Conservation (phyloP, 2,113 vertebrate genomes). For the Oenanthe oenanthe region DNA sequence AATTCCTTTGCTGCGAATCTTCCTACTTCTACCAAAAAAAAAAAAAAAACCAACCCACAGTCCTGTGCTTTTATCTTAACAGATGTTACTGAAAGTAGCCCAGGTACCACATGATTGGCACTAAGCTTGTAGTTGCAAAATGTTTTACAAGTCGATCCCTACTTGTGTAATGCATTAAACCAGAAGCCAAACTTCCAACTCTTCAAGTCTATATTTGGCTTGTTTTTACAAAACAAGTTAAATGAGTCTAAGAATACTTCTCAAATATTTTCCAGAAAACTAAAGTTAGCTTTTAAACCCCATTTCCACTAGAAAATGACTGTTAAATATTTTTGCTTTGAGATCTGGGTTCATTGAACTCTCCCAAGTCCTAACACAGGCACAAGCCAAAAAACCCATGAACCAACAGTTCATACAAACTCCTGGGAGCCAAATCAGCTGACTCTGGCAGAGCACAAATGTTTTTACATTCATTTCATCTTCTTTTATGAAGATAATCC, state of each 20-base stretch:
- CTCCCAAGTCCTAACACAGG: neutral
- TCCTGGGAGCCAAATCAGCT: conserved; percentile 38
- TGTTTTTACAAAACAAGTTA: conserved; percentile 6
- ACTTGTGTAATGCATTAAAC: neutral
- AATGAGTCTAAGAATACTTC: neutral
- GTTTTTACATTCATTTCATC: conserved; percentile 46
- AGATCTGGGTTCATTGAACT: conserved; percentile 31
- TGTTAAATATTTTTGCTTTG: conserved; percentile 15
- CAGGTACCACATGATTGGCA: neutral
- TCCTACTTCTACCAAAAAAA: neutral
- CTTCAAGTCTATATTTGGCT: neutral
- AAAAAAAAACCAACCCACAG: too few relatives aligned
- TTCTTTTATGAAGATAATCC: conserved; percentile 59
- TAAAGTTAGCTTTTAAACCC: neutral
- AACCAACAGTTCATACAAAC: conserved; percentile 23
- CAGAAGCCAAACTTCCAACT: neutral
- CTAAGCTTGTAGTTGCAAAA: neutral
- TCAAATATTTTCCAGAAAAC: conserved; percentile 4
- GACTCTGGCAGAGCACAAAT: conserved; percentile 31
- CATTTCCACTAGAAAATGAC: neutral
- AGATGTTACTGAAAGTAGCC: neutral
- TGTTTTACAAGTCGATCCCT: neutral
- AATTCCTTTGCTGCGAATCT: neutral
- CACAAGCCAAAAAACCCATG: neutral
- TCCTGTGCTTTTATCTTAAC: neutral